A percentile compares a stretch with the other conserved stretches of the same genome.
Evolutionary conservation across 2,113 vertebrate species (phyloP).

Genomic region (Cyprinodon variegatus): DNA sequence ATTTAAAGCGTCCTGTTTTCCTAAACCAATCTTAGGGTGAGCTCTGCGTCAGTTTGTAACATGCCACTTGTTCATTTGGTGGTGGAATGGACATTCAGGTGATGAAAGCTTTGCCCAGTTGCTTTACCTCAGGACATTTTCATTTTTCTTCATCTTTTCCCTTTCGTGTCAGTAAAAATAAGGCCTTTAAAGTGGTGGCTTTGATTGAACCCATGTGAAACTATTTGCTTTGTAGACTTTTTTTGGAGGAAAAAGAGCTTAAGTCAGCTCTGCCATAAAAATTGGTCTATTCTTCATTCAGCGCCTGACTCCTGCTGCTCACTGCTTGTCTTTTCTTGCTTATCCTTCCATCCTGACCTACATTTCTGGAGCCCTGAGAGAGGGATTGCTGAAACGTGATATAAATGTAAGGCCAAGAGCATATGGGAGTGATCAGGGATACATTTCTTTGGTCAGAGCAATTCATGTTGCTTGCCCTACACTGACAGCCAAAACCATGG

Average conservation of each 20-base stretch:
- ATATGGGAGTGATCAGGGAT: constrained; percentile 82
- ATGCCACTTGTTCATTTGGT: constrained; percentile 35
- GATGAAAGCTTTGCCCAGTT: constrained; percentile 50
- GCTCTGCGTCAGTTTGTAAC: constrained; percentile 37
- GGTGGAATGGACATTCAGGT: constrained; percentile 50
- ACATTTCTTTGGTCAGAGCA: constrained; percentile 79
- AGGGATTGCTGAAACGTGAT: constrained; percentile 72
- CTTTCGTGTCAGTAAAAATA: constrained; percentile 25
- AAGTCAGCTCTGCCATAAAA: constrained; percentile 59
- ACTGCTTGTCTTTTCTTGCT: constrained; percentile 54
- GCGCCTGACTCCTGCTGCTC: constrained; percentile 55
- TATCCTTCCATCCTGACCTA: constrained; percentile 68
- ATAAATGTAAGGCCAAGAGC: constrained; percentile 75
- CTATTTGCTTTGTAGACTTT: constrained; percentile 53
- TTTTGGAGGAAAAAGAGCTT: constrained; percentile 43
- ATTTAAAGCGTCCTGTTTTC: constrained; percentile 26
- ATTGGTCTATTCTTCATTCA: constrained; percentile 68
- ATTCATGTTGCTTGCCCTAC: constrained; percentile 81
- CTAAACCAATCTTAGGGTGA: constrained; percentile 19
- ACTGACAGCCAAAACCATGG: constrained; percentile 75
- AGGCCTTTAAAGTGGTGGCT: constrained; percentile 27
- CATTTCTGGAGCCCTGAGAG: constrained; percentile 65
- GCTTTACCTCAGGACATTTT: constrained; percentile 53
- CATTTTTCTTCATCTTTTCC: constrained; percentile 48
- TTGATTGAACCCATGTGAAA: constrained; percentile 45